A percentile compares a stretch with the other conserved stretches of the same genome.
These are phyloP conservation scores for Pterois miles DNA, from an alignment of 2,797 vertebrate genomes.

Conservation along the genomic window DNA sequence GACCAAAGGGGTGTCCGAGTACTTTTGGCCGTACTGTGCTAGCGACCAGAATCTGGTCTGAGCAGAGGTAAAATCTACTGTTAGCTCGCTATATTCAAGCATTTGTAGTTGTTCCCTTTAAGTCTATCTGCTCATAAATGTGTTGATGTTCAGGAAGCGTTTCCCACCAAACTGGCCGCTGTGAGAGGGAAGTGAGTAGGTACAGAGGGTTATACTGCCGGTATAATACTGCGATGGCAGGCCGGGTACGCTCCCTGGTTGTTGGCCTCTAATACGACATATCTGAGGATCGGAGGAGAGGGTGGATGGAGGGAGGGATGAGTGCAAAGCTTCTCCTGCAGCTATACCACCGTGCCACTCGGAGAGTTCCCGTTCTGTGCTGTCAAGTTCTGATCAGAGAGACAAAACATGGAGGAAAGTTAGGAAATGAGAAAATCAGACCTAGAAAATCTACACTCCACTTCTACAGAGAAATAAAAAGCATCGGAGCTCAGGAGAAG, in stretches of 20 bases:
- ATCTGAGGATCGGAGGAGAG: not conserved
- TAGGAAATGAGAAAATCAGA: conserved; percentile 16
- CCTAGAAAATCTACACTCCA: not conserved
- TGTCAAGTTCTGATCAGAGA: conserved; percentile 76
- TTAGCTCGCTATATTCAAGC: too few relatives aligned
- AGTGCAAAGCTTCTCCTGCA: conserved; percentile 67
- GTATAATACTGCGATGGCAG: conserved; percentile 62
- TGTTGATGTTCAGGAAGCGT: conserved; percentile 17
- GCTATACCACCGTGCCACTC: conserved; percentile 92
- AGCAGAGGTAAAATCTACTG: not conserved
- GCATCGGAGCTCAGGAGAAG: not conserved
- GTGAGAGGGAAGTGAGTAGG: not conserved
- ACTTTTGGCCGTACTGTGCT: too few relatives aligned
- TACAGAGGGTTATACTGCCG: conserved; percentile 33
- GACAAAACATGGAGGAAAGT: conserved; percentile 24
- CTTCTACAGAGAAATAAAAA: not conserved
- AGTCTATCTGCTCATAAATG: not conserved
- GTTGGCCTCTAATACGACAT: conserved; percentile 30
- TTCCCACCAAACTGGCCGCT: conserved; percentile 6
- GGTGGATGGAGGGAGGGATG: conserved; percentile 20
- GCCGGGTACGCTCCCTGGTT: conserved; percentile 20
- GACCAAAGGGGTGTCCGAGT: too few relatives aligned
- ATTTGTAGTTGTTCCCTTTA: too few relatives aligned
- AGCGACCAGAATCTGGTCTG: too few relatives aligned
- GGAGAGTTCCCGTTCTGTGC: conserved; percentile 92